A percentile compares a stretch with the other conserved stretches of the same genome.
phyloP scores from a whole-genome alignment of 1,140 invertebrate species.

The Glossosoma conforme region DNA sequence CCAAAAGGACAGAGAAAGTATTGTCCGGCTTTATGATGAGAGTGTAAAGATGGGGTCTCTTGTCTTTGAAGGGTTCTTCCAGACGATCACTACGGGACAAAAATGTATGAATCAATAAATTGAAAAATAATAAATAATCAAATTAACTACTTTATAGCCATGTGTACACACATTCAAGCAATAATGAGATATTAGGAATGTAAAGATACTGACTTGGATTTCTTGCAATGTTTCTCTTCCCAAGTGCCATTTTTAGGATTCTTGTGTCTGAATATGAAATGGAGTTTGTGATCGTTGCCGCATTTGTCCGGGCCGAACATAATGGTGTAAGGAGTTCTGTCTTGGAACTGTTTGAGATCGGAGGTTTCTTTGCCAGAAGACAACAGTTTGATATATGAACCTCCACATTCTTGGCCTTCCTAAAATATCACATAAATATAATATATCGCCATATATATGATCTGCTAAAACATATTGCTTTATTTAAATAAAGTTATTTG shows the following conservation, averaged over 20 bases:
- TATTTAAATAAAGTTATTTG: neutral
- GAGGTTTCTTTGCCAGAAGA: slow-evolving; percentile 59
- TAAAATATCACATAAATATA: slow-evolving; percentile 46
- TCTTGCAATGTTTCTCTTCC: slow-evolving; percentile 89
- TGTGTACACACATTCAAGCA: neutral
- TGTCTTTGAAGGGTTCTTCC: slow-evolving; percentile 90
- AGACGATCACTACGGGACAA: slow-evolving; percentile 58
- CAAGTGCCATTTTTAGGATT: slow-evolving; percentile 89
- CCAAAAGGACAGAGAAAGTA: slow-evolving; percentile 64
- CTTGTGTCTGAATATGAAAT: slow-evolving; percentile 96
- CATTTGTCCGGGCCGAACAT: slow-evolving; percentile 99
- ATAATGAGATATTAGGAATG: neutral
- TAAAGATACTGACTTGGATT: slow-evolving; percentile 58
- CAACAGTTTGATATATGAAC: slow-evolving; percentile 94
- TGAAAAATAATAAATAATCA: neutral
- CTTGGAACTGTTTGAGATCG: slow-evolving; percentile 81
- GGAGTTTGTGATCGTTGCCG: slow-evolving; percentile 92
- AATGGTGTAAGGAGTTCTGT: slow-evolving; percentile 95
- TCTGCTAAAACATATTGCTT: neutral
- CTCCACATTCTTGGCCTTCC: slow-evolving; percentile 98
- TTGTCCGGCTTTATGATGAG: slow-evolving; percentile 87
- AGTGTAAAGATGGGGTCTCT: slow-evolving; percentile 92
- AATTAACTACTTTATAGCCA: slow-evolving; percentile 1
- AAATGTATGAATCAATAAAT: slow-evolving; percentile 6
- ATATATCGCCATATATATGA: neutral